Evolutionary conservation across 2,888 invertebrate species (phyloP).

Genomic region (Philhelius pedissequus): DNA sequence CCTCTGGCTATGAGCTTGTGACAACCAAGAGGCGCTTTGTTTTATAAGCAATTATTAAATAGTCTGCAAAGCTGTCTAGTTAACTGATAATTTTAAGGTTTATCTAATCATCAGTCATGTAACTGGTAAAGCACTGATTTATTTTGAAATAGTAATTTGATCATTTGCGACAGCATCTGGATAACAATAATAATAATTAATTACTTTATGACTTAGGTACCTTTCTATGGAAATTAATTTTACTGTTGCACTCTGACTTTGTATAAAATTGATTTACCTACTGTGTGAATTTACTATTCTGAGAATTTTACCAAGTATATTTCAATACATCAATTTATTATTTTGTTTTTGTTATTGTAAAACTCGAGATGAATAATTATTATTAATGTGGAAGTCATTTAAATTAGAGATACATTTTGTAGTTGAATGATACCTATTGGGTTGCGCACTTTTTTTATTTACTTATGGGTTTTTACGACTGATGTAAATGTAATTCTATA

Average conservation of each 20-base stretch:
- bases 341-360: neutral
- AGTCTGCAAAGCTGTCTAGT: conserved; percentile 52
- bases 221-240: neutral
- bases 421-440: neutral
- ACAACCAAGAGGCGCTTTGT: neutral
- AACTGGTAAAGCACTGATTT: conserved; percentile 5
- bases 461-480: neutral
- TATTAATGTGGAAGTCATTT: neutral
- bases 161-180: neutral
- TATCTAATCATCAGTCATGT: conserved; percentile 3
- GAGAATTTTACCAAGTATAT: neutral
- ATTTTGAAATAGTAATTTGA: neutral
- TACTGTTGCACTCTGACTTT: neutral
- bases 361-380: neutral
- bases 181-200: neutral
- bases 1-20: neutral
- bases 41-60: conserved; percentile 20
- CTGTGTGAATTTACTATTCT: neutral
- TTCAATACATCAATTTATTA: neutral
- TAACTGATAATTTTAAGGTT: conserved; percentile 25
- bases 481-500: neutral
- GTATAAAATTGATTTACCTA: neutral
- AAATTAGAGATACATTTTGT: neutral
- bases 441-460: neutral
- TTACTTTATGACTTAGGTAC: neutral